Evolutionary conservation across 2,113 vertebrate species (phyloP).

Genomic region (Muscicapa adusta): DNA sequence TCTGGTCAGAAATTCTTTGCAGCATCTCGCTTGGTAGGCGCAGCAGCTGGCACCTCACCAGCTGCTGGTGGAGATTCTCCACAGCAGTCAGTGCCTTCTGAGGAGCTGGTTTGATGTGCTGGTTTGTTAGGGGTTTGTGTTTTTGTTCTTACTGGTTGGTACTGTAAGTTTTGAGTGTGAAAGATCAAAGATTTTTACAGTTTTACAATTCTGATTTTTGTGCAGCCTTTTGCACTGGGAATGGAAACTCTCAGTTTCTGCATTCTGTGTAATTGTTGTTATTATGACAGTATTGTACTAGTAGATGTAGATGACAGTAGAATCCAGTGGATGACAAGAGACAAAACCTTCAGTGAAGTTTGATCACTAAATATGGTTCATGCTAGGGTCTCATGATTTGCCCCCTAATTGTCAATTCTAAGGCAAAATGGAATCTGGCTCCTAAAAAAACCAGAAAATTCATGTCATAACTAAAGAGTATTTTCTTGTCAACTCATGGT

Average conservation of each 20-base stretch:
- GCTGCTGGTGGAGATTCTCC: background rate
- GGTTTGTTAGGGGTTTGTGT: accelerated
- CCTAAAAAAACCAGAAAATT: background rate
- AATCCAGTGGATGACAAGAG: background rate
- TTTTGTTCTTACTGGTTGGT: background rate
- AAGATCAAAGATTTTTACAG: background rate
- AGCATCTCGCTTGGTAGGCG: background rate
- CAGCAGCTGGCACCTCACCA: too few relatives aligned
- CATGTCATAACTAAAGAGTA: background rate
- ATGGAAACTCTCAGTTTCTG: background rate
- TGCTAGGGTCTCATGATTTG: background rate
- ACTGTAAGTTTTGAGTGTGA: background rate
- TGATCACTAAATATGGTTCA: background rate
- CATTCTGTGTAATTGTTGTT: accelerated
- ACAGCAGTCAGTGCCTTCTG: background rate
- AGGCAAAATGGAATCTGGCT: background rate
- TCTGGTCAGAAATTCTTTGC: background rate
- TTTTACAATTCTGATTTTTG: background rate
- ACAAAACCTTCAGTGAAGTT: background rate
- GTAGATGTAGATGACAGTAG: too few relatives aligned
- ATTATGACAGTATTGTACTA: background rate
- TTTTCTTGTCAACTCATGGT: background rate
- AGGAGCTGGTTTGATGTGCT: background rate
- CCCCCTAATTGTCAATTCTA: background rate
- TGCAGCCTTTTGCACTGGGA: background rate